Base-by-base conservation (phyloP, 2,888 invertebrate species). In the Lasioglossum malachurum region DNA sequence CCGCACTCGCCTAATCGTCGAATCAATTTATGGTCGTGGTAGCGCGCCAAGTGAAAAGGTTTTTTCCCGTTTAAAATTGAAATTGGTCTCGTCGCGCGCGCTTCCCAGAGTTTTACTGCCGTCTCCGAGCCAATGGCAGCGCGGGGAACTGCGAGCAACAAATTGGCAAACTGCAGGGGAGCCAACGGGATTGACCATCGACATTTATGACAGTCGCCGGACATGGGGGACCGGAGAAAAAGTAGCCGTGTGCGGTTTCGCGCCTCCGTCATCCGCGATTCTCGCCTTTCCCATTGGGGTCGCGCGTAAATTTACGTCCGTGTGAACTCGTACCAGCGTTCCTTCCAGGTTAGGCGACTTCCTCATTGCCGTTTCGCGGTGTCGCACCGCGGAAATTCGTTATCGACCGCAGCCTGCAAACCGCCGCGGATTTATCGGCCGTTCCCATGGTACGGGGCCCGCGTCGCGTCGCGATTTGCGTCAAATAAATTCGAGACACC, bases 341-440 rank as follows among this genome's bases (percentile, higher is more conserved):
- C 53, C 74, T 49, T 74, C 38, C 78, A 38, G 76, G 75, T 80
- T 88, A 75, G 75, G 73, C 81, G 81, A 88, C 80, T 90, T 91
- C 90, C 84, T 89, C 80, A 91, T 91, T 88, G 89, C 83, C 71
- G 41, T 78, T 71, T 77, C 83, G 88, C 79, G 88, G 83, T 81
- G 82, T 82, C 83, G 27, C 88, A 80, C 74, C 64, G 69, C 76
- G 75, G 75, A 71, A 80, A 83, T 82, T 88, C 83, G 75, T 84
- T 86, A 78, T 80, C 72, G 88, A 80, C 57, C 82, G 79, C 67
- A 81, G 53, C 67, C 78, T 75, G 31, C 60, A 74, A 81, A 75
- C 74, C 71, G n/a, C 80, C 41, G 57, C 75, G 69, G 31, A 71
- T 71, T 71, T 71, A 71, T 71, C 41, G 71, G 41, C 41, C 38